Percentiles rank a stretch among this genome's conserved stretches.
Evolutionary conservation across 2,113 vertebrate genomes (phyloP).

Genomic region (Meleagris gallopavo): DNA sequence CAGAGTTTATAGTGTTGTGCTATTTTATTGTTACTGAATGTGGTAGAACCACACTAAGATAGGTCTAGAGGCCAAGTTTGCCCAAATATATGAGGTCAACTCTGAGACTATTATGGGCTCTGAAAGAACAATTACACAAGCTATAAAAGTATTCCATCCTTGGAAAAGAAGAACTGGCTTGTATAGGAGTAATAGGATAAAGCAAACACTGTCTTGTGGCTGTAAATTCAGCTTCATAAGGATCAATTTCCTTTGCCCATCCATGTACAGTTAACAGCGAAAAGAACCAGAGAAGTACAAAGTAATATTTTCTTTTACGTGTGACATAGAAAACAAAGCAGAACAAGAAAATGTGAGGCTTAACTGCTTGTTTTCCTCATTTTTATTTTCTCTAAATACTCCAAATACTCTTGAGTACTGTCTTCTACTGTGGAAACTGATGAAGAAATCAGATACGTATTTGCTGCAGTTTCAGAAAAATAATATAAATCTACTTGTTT

Average conservation of each 20-base stretch:
- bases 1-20: background rate
- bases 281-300: background rate
- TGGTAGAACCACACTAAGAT: background rate
- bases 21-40: background rate
- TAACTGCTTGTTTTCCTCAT: background rate
- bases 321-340: background rate
- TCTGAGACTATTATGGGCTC: background rate
- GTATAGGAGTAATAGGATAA: background rate
- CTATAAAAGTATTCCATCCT: background rate
- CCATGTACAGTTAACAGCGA: background rate
- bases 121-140: background rate
- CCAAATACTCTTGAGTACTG: background rate
- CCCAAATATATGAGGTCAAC: background rate
- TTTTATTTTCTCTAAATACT: background rate
- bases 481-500: conserved; percentile 6
- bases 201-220: background rate
- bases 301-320: background rate
- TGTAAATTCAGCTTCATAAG: background rate
- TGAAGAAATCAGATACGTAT: background rate
- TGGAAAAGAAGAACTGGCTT: background rate
- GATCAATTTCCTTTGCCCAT: background rate
- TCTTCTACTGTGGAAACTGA: background rate
- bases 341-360: background rate
- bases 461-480: background rate
- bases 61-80: background rate